These are phyloP conservation scores for Pachyseris speciosa DNA, from an alignment of 64 coral and sea anemone genomes.

Conservation along the genomic window DNA sequence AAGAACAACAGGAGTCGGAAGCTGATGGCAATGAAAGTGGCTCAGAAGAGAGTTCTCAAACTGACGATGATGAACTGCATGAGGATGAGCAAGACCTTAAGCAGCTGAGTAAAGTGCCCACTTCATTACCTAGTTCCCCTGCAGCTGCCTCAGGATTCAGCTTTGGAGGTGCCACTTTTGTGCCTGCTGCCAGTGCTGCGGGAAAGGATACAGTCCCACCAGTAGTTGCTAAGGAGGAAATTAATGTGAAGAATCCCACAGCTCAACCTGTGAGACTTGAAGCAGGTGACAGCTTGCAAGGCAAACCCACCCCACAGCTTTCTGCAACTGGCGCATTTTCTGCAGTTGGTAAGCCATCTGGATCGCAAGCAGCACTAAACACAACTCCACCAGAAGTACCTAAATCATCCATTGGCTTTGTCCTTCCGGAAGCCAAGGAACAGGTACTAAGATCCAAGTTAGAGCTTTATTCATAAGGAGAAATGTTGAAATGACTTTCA, in stretches of 20 bases:
- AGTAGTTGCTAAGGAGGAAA: not conserved
- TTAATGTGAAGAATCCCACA: not conserved
- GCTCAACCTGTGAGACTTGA: not conserved
- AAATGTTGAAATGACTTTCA: no score
- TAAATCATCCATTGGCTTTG: not conserved
- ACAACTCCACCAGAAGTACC: not conserved
- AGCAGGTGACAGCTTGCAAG: not conserved
- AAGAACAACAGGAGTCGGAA: not conserved
- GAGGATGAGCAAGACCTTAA: not conserved
- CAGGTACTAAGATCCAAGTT: no score
- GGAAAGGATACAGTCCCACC: not conserved
- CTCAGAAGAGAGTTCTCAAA: not conserved
- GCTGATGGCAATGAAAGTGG: not conserved
- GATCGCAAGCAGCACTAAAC: not conserved
- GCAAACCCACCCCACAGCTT: not conserved
- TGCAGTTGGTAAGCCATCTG: conserved; percentile 3
- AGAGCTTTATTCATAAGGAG: no score
- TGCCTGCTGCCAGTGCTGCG: not conserved
- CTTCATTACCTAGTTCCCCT: not conserved
- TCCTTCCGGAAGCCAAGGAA: not conserved
- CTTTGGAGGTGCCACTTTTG: not conserved
- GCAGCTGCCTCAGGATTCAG: not conserved
- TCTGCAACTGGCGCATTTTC: conserved; percentile 12
- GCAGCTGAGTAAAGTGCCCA: not conserved
- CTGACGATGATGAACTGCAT: not conserved